Evolutionary conservation across 2,888 invertebrate genomes (phyloP).

Genomic region (Cantharis rufa): DNA sequence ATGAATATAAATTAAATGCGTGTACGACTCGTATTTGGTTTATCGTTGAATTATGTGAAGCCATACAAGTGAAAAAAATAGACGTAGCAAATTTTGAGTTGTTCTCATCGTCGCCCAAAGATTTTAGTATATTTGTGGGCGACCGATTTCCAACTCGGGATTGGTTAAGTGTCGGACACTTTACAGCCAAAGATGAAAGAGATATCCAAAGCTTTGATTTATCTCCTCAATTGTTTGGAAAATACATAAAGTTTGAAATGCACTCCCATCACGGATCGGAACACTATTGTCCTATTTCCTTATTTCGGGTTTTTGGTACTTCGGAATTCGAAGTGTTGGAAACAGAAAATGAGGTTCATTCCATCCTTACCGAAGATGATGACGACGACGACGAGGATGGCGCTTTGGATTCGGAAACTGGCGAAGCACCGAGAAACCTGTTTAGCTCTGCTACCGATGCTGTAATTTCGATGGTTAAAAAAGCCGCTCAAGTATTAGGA

Average conservation of each 20-base stretch:
- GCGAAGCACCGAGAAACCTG: conserved; percentile 69
- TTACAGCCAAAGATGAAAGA: conserved; percentile 84
- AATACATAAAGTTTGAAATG: conserved; percentile 89
- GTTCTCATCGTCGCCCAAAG: conserved; percentile 95
- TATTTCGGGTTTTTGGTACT: conserved; percentile 91
- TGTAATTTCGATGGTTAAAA: conserved; percentile 89
- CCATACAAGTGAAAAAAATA: conserved; percentile 92
- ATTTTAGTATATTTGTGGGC: conserved; percentile 84
- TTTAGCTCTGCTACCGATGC: conserved; percentile 89
- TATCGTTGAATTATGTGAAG: conserved; percentile 96
- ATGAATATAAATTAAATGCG: conserved; percentile 97
- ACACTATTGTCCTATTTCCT: conserved; percentile 96
- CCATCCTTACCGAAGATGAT: conserved; percentile 67
- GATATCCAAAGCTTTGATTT: conserved; percentile 85
- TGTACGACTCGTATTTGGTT: conserved; percentile 95
- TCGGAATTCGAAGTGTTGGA: conserved; percentile 90
- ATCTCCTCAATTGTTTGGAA: conserved; percentile 81
- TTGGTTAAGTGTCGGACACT: conserved; percentile 88
- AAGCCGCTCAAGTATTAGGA: conserved; percentile 84
- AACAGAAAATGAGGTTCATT: conserved; percentile 74
- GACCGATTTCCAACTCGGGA: conserved; percentile 90
- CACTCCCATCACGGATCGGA: conserved; percentile 94
- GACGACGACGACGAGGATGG: conserved; percentile 63
- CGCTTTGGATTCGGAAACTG: conserved; percentile 58
- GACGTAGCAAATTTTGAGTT: conserved; percentile 97